Percentiles rank a stretch among this genome's conserved stretches.
phyloP scores from a whole-genome alignment of 2,888 invertebrate genomes.

The Cantharis rufa region DNA sequence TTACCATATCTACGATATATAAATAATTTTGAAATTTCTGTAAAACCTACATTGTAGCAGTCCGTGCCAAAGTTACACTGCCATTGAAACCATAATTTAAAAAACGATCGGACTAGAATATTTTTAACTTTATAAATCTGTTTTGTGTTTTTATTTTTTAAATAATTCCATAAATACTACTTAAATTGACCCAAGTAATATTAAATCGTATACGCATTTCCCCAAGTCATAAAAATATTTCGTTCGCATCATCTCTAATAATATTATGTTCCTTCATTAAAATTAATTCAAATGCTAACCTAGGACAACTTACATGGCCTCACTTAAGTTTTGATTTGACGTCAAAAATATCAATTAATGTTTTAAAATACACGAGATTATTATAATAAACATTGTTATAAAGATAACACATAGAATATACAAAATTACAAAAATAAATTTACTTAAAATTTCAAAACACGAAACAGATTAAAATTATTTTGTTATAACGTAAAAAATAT shows the following conservation, averaged over 20 bases:
- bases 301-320: slow-evolving; percentile 39
- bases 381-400: neutral
- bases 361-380: neutral
- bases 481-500: neutral
- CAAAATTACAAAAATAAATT: neutral
- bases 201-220: neutral
- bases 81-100: slow-evolving; percentile 24
- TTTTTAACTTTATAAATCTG: slow-evolving; percentile 10
- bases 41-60: neutral
- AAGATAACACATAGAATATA: neutral
- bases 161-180: neutral
- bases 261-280: neutral
- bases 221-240: neutral
- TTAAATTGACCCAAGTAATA: neutral
- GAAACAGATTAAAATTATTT: neutral
- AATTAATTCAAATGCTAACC: slow-evolving; percentile 34
- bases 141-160: too few relatives aligned
- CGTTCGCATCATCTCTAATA: neutral
- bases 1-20: neutral
- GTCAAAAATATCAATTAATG: slow-evolving; percentile 12
- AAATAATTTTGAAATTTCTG: neutral
- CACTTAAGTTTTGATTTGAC: slow-evolving; percentile 22
- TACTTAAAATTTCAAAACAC: neutral
- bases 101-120: slow-evolving; percentile 6
- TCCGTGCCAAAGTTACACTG: slow-evolving; percentile 23